Evolutionary conservation across 1,140 invertebrate species (phyloP).

Genomic region (Drosophila ananassae): DNA sequence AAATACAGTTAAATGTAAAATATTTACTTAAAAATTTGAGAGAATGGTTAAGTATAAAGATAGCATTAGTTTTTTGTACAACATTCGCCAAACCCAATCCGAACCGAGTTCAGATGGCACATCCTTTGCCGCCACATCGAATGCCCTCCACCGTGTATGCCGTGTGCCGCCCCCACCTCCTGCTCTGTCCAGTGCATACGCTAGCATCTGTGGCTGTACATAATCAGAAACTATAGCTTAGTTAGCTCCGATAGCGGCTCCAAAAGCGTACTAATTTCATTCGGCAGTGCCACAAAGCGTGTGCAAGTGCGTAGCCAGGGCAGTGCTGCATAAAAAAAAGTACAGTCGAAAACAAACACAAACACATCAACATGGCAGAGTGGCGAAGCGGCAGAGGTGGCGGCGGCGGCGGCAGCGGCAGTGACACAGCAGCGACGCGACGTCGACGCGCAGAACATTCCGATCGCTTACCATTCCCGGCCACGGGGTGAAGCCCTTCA

Average conservation of each 20-base stretch:
- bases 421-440: conserved; percentile 23
- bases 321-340: conserved; percentile 70
- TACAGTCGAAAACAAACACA: conserved; percentile 81
- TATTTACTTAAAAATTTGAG: not conserved
- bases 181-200: conserved; percentile 7
- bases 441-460: conserved; percentile 48
- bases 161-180: conserved; percentile 8
- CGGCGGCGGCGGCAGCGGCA: conserved; percentile 37
- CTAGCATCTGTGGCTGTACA: conserved; percentile 32
- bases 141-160: conserved; percentile 2
- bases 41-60: not conserved
- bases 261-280: conserved; percentile 21
- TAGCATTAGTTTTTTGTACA: not conserved
- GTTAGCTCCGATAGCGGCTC: conserved; percentile 25
- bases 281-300: conserved; percentile 23
- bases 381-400: conserved; percentile 22
- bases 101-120: not conserved
- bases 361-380: conserved; percentile 54
- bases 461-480: conserved; percentile 93
- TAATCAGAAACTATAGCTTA: conserved; percentile 26
- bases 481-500: conserved; percentile 97
- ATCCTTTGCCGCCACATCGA: not conserved
- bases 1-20: not conserved
- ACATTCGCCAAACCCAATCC: not conserved
- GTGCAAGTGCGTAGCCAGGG: conserved; percentile 68